Evolutionary conservation across 2,113 vertebrate species (phyloP).

Genomic region (Bubo blakistoni): DNA sequence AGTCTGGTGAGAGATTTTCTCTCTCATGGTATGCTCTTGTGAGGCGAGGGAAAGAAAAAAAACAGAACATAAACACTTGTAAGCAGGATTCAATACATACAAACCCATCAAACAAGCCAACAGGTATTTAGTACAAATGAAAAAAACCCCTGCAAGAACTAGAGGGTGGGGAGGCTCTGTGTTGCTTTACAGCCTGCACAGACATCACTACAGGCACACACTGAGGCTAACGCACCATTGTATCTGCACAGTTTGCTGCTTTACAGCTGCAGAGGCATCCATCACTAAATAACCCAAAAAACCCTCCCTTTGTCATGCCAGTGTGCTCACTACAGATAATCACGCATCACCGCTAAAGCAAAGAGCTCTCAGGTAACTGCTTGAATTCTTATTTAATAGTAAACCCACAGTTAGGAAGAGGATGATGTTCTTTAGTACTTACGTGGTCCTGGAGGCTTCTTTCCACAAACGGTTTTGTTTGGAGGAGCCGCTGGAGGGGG

Average conservation of each 20-base stretch:
- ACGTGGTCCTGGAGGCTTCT: background rate
- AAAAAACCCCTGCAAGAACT: background rate
- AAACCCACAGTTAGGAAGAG: background rate
- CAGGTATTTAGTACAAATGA: background rate
- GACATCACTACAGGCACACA: background rate
- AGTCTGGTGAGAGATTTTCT: fast-evolving
- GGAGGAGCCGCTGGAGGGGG: fast-evolving
- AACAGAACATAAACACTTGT: background rate
- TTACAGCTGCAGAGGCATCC: background rate
- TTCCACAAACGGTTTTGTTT: fast-evolving
- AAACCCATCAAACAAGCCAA: background rate
- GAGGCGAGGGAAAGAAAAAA: background rate
- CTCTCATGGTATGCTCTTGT: background rate
- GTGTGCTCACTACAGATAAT: background rate
- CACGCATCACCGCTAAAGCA: background rate
- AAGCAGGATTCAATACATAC: background rate
- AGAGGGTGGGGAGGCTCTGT: background rate
- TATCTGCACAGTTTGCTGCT: background rate
- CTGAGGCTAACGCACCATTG: fast-evolving
- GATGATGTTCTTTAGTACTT: background rate
- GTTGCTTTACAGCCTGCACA: background rate
- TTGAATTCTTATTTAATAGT: background rate
- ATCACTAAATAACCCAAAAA: background rate
- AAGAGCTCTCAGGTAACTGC: background rate
- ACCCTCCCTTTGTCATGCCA: background rate